phyloP scores from a whole-genome alignment of 2,888 invertebrate genomes.

The Cephus rjabovi region DNA sequence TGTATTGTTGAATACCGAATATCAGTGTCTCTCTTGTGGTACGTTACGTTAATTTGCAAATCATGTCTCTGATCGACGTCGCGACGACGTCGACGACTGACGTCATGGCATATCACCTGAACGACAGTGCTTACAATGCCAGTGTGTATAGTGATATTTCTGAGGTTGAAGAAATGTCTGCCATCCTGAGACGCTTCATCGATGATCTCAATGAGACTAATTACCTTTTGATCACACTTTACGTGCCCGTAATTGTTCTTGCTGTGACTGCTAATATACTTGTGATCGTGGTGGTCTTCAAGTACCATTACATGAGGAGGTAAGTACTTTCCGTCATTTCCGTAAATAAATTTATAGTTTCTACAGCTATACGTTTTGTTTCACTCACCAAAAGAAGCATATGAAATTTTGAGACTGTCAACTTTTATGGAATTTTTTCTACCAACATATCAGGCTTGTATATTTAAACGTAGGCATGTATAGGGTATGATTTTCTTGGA shows the following conservation, averaged over 20 bases:
- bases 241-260: constrained; percentile 74
- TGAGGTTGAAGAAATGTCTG: constrained; percentile 31
- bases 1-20: neutral
- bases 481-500: neutral
- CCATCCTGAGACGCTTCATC: constrained; percentile 41
- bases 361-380: neutral
- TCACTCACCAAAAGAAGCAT: neutral
- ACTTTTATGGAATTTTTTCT: neutral
- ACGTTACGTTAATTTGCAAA: neutral
- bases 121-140: neutral
- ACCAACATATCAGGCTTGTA: neutral
- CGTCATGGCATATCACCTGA: neutral
- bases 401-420: neutral
- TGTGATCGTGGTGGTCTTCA: constrained; percentile 76
- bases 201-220: constrained; percentile 43
- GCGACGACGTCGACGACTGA: neutral
- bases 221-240: constrained; percentile 71
- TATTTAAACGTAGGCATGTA: neutral
- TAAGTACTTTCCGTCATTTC: constrained; percentile 58
- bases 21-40: neutral
- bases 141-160: constrained; percentile 27
- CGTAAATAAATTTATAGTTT: neutral
- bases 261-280: constrained; percentile 75
- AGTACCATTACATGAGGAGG: constrained; percentile 78
- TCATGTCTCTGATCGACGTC: neutral